These are phyloP conservation scores for Pangasianodon hypophthalmus DNA, from an alignment of 2,113 vertebrate species.

Conservation along the genomic window DNA sequence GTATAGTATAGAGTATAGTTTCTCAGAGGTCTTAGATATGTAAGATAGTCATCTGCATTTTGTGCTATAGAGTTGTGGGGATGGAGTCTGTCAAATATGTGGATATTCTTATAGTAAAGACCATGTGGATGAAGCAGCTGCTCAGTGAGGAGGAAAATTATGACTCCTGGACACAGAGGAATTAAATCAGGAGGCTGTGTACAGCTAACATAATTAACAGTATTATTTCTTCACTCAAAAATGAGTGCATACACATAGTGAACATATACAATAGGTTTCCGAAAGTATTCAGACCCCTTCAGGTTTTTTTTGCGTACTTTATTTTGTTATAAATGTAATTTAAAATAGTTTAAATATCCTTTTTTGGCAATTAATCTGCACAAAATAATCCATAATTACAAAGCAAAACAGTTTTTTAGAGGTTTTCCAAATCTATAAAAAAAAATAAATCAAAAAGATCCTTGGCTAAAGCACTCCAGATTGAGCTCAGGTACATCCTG, in stretches of 20 bases:
- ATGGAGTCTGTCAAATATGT: constrained; percentile 7
- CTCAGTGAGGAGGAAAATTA: constrained; percentile 22
- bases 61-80: background rate
- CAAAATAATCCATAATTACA: background rate
- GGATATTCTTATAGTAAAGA: constrained; percentile 1
- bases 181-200: constrained; percentile 7
- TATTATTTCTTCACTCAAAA: background rate
- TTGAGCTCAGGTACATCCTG: background rate
- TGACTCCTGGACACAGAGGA: constrained; percentile 29
- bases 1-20: constrained; percentile 17
- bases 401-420: background rate
- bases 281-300: background rate
- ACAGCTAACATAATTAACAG: background rate
- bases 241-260: background rate
- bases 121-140: constrained; percentile 2
- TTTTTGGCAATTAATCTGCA: background rate
- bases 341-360: background rate
- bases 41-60: constrained; percentile 27
- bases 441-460: background rate
- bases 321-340: background rate
- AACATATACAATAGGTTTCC: background rate
- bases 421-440: background rate
- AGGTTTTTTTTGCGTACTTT: background rate
- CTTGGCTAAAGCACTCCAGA: background rate
- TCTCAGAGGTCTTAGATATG: constrained; percentile 26